Evolutionary conservation across 2,888 invertebrate genomes (phyloP).

Genomic region (Leptothorax acervorum): DNA sequence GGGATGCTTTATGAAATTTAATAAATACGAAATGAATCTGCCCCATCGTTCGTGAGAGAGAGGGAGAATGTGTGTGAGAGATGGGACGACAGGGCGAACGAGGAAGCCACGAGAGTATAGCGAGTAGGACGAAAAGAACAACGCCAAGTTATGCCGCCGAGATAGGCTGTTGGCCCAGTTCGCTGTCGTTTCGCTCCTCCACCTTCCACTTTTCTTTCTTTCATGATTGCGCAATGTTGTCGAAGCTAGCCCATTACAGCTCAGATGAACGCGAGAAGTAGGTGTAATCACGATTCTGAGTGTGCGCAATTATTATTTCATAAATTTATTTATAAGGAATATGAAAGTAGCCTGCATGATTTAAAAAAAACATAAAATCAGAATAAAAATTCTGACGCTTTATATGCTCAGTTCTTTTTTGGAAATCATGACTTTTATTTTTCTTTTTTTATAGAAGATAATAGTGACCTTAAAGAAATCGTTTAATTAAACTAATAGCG

Average conservation of each 20-base stretch:
- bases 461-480: background rate
- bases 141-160: slow-evolving; percentile 55
- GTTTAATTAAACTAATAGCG: background rate
- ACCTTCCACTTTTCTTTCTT: slow-evolving; percentile 21
- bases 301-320: background rate
- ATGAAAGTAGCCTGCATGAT: background rate
- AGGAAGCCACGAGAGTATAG: slow-evolving; percentile 25
- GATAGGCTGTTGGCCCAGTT: slow-evolving; percentile 63
- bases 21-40: slow-evolving; percentile 84
- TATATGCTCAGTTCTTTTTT: background rate
- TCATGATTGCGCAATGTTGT: slow-evolving; percentile 39
- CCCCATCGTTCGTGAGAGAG: slow-evolving; percentile 54
- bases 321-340: slow-evolving; percentile 18
- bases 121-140: slow-evolving; percentile 41
- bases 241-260: slow-evolving; percentile 1
- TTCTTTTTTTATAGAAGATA: background rate
- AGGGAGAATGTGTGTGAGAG: slow-evolving; percentile 5
- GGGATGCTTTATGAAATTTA: slow-evolving; percentile 82
- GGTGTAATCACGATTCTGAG: slow-evolving; percentile 2
- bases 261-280: slow-evolving; percentile 17
- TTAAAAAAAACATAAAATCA: slow-evolving; percentile 11
- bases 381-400: background rate
- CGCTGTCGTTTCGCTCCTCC: slow-evolving; percentile 30
- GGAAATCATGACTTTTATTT: background rate
- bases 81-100: slow-evolving; percentile 18